Evolutionary conservation across 30 jellyfish, hydroid and myxozoan species (phyloP).

Genomic region (Mastigias papua): DNA sequence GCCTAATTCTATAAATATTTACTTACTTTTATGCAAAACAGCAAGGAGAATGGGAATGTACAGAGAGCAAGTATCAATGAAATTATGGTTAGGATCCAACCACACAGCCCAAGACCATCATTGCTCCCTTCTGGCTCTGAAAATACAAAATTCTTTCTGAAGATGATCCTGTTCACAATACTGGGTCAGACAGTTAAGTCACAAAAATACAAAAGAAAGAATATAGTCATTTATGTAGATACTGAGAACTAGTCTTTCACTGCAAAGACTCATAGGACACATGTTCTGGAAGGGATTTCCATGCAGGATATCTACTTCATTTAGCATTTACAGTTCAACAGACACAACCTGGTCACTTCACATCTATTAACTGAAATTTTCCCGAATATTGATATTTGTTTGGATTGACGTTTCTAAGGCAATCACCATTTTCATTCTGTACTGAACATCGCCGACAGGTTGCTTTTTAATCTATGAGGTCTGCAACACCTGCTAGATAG

Average conservation of each 20-base stretch:
- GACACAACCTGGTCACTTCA: too few species aligned
- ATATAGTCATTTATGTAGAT: too few species aligned
- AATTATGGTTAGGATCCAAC: slow-evolving; percentile 75
- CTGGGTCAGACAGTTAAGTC: too few species aligned
- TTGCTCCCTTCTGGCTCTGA: slow-evolving; percentile 6
- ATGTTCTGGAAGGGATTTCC: too few species aligned
- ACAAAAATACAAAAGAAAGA: too few species aligned
- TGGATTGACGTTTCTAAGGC: background rate
- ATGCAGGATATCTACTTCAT: too few species aligned
- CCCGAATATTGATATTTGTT: background rate
- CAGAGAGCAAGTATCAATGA: slow-evolving; percentile 70
- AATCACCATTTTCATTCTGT: background rate
- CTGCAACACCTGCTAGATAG: background rate
- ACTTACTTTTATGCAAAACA: slow-evolving; percentile 89
- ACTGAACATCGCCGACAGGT: background rate
- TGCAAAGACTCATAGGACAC: too few species aligned
- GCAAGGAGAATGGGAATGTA: slow-evolving; percentile 92
- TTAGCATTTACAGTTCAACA: too few species aligned
- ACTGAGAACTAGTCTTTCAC: too few species aligned
- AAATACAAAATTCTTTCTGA: background rate
- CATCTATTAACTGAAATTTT: too few species aligned
- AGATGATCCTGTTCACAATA: too few species aligned
- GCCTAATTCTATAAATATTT: background rate
- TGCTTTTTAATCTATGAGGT: background rate
- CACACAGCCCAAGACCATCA: slow-evolving; percentile 79